These are phyloP conservation scores for Diarsia dahlii DNA, from an alignment of 2,888 invertebrate genomes.

Conservation along the genomic window DNA sequence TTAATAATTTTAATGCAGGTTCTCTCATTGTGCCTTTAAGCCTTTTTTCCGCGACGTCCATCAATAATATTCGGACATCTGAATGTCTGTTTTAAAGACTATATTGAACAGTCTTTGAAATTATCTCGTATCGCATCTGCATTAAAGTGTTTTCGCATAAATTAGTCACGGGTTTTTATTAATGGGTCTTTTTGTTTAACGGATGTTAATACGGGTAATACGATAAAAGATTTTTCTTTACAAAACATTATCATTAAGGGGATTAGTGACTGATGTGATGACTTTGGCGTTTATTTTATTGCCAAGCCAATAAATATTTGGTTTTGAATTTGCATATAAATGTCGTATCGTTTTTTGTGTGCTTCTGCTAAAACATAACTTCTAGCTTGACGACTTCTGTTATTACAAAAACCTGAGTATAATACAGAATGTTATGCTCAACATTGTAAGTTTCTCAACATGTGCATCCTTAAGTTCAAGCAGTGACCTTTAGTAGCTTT, in stretches of 20 bases:
- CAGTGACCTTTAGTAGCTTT: conserved; percentile 43
- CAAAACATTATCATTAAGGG: conserved; percentile 38
- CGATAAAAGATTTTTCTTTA: conserved; percentile 33
- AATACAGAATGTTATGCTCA: background rate
- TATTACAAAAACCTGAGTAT: background rate
- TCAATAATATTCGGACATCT: conserved; percentile 89
- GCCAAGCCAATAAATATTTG: conserved; percentile 6
- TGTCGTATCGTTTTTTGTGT: conserved; percentile 1
- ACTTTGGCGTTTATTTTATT: conserved; percentile 42
- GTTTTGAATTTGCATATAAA: conserved; percentile 3
- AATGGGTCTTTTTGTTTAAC: conserved; percentile 67
- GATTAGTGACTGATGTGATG: conserved; percentile 43
- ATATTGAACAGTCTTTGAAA: conserved; percentile 82
- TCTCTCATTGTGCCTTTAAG: conserved; percentile 83
- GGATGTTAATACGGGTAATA: conserved; percentile 49
- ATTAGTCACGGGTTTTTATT: conserved; percentile 76
- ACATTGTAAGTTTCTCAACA: conserved; percentile 32
- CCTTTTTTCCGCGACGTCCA: conserved; percentile 85
- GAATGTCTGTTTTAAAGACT: conserved; percentile 86
- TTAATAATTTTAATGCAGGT: conserved; percentile 89
- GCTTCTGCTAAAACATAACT: background rate
- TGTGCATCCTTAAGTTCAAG: conserved; percentile 32
- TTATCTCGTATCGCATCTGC: conserved; percentile 81
- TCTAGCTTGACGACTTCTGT: background rate
- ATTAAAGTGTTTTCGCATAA: conserved; percentile 78